Percentiles rank a stretch among this genome's conserved stretches.
Evolutionary conservation across 2,888 invertebrate species (phyloP).

Genomic region (Lasioglossum villosulum): DNA sequence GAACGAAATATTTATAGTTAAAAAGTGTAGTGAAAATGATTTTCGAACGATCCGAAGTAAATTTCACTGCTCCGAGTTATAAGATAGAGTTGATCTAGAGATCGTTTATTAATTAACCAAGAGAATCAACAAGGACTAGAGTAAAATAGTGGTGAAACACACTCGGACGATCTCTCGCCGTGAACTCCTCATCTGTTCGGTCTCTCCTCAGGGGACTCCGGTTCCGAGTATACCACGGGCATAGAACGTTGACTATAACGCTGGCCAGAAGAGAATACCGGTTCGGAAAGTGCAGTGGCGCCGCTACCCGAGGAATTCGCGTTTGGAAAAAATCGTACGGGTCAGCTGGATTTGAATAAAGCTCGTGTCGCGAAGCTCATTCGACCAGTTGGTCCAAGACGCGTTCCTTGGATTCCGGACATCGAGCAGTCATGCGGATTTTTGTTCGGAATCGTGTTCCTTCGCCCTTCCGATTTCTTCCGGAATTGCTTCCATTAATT

Average conservation of each 20-base stretch:
- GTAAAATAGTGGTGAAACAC: constrained; percentile 75
- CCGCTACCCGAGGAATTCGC: constrained; percentile 62
- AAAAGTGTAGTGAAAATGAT: too few relatives aligned
- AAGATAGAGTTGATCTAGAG: neutral
- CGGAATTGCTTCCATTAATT: constrained; percentile 1
- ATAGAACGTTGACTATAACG: constrained; percentile 71
- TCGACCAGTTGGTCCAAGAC: constrained; percentile 21
- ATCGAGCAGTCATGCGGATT: constrained; percentile 22
- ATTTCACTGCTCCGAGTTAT: neutral
- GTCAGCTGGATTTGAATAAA: constrained; percentile 51
- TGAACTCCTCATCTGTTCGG: constrained; percentile 53
- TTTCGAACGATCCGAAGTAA: neutral
- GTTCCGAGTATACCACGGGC: constrained; percentile 61
- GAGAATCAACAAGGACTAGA: constrained; percentile 65
- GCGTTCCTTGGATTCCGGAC: constrained; percentile 48
- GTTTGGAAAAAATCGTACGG: constrained; percentile 43
- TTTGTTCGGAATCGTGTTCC: neutral
- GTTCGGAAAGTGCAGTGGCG: constrained; percentile 75
- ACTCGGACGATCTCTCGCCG: constrained; percentile 70
- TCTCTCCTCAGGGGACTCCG: constrained; percentile 53
- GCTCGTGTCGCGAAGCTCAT: constrained; percentile 32
- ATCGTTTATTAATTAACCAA: constrained; percentile 18
- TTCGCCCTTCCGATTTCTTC: neutral
- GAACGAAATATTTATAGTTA: too few relatives aligned
- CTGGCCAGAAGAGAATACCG: constrained; percentile 77